These are phyloP conservation scores for Ennomos fuscantarius DNA, from an alignment of 2,888 invertebrate genomes.

Conservation along the genomic window DNA sequence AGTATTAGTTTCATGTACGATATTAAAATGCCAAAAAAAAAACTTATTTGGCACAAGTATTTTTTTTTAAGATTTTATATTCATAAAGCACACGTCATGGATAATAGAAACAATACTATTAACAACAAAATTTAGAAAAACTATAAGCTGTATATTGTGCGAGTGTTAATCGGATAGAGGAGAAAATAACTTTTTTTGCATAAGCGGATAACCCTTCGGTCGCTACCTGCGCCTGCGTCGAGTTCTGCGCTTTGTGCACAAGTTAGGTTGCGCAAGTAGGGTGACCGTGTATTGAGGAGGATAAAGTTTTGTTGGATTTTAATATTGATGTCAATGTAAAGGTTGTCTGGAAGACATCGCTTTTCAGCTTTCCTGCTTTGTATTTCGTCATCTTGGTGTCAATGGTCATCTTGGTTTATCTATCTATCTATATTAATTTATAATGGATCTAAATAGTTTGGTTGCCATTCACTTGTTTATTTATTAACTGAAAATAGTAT, in stretches of 20 bases:
- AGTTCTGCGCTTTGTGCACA: constrained; percentile 64
- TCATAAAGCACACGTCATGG: constrained; percentile 51
- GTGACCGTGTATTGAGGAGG: constrained; percentile 49
- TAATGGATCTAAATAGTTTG: no score
- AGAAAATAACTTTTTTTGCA: constrained; percentile 75
- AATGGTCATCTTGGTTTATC: no score
- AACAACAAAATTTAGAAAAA: constrained; percentile 63
- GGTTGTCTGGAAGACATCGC: no score
- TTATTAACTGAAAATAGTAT: no score
- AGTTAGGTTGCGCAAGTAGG: constrained; percentile 66
- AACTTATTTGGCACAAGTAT: no score
- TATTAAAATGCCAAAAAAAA: no score
- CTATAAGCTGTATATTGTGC: constrained; percentile 62
- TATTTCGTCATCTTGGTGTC: no score
- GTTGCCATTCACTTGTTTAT: no score
- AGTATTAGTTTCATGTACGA: no score
- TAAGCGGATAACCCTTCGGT: constrained; percentile 82
- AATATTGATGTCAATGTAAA: no score
- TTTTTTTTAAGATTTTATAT: constrained; percentile 6
- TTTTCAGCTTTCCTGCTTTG: no score
- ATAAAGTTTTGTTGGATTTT: constrained; percentile 32
- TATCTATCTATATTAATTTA: no score
- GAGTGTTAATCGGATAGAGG: constrained; percentile 82
- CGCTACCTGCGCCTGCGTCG: constrained; percentile 73
- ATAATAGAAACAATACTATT: constrained; percentile 58